Evolutionary conservation across 2,797 vertebrate genomes (phyloP).

Genomic region (Lepidocolaptes lacrymiger): DNA sequence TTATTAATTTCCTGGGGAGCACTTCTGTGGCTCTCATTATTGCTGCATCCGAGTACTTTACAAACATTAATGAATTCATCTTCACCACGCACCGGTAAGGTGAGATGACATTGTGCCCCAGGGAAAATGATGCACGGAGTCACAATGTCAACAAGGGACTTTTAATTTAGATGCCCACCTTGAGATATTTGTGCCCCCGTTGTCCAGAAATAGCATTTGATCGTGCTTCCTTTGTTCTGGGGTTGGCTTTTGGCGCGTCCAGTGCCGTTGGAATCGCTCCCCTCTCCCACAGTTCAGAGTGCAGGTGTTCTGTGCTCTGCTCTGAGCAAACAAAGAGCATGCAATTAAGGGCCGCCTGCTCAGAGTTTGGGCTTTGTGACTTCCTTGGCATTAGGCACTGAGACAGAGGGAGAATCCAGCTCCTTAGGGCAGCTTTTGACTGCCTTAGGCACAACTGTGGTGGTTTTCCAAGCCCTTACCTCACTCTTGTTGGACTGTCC

Average conservation of each 20-base stretch:
- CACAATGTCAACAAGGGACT: not conserved
- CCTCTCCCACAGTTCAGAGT: not conserved
- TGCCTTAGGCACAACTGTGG: not conserved
- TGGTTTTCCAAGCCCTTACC: not conserved
- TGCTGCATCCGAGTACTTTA: not conserved
- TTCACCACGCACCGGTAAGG: not conserved
- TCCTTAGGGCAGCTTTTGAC: not conserved
- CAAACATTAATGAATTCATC: slow-evolving; percentile 44
- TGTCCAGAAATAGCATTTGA: not conserved
- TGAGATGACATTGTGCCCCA: not conserved
- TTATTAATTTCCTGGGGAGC: slow-evolving; percentile 56
- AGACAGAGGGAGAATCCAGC: not conserved
- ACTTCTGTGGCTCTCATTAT: not conserved
- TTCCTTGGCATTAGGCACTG: not conserved
- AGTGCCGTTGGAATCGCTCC: not conserved
- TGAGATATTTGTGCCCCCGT: not conserved
- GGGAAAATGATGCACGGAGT: not conserved
- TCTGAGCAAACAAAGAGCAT: not conserved
- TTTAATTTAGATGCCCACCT: not conserved
- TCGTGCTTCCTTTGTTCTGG: not conserved
- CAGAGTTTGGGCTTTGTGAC: not conserved
- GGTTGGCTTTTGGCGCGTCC: not conserved
- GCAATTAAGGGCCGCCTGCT: slow-evolving; percentile 6
- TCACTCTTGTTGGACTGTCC: not conserved
- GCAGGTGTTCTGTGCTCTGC: not conserved